These are phyloP conservation scores for Cheilosia soror DNA, from an alignment of 2,888 invertebrate species.

Conservation along the genomic window DNA sequence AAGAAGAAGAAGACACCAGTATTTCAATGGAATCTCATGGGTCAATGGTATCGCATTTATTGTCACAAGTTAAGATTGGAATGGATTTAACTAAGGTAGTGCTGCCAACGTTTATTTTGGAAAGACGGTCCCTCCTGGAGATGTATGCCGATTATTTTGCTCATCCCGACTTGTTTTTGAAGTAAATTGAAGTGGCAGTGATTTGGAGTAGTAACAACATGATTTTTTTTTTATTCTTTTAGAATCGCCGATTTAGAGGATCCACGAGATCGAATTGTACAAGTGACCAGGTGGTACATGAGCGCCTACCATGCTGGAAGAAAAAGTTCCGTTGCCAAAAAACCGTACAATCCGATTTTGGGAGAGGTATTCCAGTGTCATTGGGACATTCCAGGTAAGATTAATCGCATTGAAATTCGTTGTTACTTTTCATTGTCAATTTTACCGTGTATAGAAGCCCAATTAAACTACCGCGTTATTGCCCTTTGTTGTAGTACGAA, in stretches of 20 bases:
- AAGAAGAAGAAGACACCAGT: conserved; percentile 94
- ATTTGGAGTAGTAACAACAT: neutral
- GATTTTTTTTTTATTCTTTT: conserved; percentile 75
- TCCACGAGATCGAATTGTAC: conserved; percentile 95
- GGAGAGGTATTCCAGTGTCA: conserved; percentile 97
- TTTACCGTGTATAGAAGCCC: no score
- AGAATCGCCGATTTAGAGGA: conserved; percentile 95
- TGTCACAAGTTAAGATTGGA: conserved; percentile 99
- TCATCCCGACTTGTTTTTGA: conserved; percentile 98
- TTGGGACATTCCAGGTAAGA: conserved; percentile 88
- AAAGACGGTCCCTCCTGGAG: conserved; percentile 97
- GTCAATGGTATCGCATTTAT: conserved; percentile 97
- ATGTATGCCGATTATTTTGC: conserved; percentile 99
- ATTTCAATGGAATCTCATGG: conserved; percentile 98
- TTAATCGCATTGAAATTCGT: neutral
- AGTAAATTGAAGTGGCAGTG: conserved; percentile 84
- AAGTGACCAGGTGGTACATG: conserved; percentile 98
- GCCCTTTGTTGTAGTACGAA: no score
- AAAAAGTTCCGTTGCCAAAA: conserved; percentile 98
- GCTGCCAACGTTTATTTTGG: conserved; percentile 98
- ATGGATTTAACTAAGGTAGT: conserved; percentile 99
- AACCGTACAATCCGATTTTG: conserved; percentile 99
- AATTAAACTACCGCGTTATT: no score
- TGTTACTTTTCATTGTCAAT: no score
- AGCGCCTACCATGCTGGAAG: conserved; percentile 99